A percentile compares a stretch with the other conserved stretches of the same genome.
Conservation (phyloP, 2,888 invertebrate genomes). For the Clanis bilineata region DNA sequence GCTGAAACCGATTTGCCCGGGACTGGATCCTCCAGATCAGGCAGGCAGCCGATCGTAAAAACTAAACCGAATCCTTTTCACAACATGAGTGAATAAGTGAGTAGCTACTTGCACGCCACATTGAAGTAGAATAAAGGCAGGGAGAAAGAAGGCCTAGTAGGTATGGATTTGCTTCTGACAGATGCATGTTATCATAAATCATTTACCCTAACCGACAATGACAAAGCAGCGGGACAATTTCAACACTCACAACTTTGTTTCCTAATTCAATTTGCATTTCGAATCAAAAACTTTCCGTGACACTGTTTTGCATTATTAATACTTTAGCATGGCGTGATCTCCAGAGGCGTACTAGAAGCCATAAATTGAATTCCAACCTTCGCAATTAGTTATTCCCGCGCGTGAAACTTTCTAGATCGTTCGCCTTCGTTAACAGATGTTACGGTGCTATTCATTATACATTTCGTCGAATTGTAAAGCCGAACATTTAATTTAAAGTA, state of each 20-base stretch:
- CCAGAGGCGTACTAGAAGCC: conserved; percentile 79
- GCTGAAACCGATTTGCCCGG: too few relatives aligned
- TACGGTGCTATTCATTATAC: conserved; percentile 83
- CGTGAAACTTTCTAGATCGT: conserved; percentile 82
- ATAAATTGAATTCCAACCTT: conserved; percentile 82
- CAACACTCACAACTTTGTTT: conserved; percentile 74
- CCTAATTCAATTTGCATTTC: conserved; percentile 80
- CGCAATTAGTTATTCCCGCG: conserved; percentile 83
- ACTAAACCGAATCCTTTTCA: too few relatives aligned
- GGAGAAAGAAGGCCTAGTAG: too few relatives aligned
- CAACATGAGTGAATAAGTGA: too few relatives aligned
- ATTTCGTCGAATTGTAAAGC: conserved; percentile 81
- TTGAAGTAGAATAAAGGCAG: too few relatives aligned
- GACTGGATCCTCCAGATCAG: too few relatives aligned
- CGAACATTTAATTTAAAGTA: conserved; percentile 82
- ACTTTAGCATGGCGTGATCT: conserved; percentile 78
- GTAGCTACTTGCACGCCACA: too few relatives aligned
- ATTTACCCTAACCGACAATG: conserved; percentile 58
- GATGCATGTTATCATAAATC: conserved; percentile 49
- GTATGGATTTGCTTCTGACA: background rate
- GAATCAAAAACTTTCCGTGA: conserved; percentile 82
- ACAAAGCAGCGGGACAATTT: conserved; percentile 62
- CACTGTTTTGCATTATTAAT: conserved; percentile 83
- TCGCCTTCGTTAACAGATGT: conserved; percentile 83
- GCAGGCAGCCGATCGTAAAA: too few relatives aligned